Base-by-base conservation (phyloP, 2,888 invertebrate species). In the Nyleta sp. region DNA sequence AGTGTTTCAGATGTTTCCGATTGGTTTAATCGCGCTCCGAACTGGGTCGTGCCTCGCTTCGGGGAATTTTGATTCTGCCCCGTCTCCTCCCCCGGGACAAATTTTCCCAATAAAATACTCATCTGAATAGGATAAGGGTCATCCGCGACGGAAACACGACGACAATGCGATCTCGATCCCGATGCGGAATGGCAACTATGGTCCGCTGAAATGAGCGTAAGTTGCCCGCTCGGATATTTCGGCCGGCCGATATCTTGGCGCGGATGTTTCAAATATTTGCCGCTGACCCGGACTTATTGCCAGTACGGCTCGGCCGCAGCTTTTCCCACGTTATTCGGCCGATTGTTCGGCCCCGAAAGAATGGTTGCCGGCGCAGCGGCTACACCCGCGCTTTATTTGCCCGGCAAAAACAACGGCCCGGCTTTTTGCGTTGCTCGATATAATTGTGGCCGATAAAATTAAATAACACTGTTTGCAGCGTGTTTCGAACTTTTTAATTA, bases 281-380 rank as follows among this genome's bases (percentile, higher is more conserved):
- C 68, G 46, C 46, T 60, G 84, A 84, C 84, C 84, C 83, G 78
- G 67, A 82, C 74, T 80, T 73, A 79, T 79, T 78, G 77, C 64
- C 65, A 50, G 70, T 67, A 64, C 78, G 71, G 73, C 78, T 60
- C 78, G 59, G 80, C 76, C 80, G 80, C 82, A n/a, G 84, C 79
- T 85, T 84, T 86, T 86, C 85, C 85, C 85, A 85, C 86, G 82
- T 86, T 86, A 84, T 84, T 85, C 84, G 83, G 82, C 80, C 82
- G 77, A 80, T 76, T 76, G 80, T 76, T 70, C 55, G 72, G 64
- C 59, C 22, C 65, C 62, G 53, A 77, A 77, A 71, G 71, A 72
- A 77, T 68, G 44, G 62, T 59, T 59, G 46, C 35, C 33, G 46
- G 31, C 18, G 48, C 44, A n/a, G n/a, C n/a, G 42, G 42, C 50